Evolutionary conservation across 2,888 invertebrate species (phyloP).

Genomic region (Scaptomyza parva): DNA sequence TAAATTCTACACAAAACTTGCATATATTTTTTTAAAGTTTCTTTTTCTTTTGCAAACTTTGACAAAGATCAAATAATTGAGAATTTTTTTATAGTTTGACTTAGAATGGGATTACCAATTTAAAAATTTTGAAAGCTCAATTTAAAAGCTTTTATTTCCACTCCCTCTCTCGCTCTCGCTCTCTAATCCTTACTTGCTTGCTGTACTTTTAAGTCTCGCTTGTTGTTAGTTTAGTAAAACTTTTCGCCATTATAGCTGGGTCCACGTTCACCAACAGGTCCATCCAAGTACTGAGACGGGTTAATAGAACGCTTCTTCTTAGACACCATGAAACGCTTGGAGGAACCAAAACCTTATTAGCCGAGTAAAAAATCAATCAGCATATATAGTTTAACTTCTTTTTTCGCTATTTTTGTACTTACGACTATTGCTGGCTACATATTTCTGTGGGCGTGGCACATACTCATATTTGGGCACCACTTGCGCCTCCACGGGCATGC

Average conservation of each 20-base stretch:
- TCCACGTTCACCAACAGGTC: conserved; percentile 77
- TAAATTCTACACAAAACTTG: conserved; percentile 70
- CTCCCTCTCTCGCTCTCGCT: conserved; percentile 2
- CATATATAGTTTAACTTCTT: not conserved
- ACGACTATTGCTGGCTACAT: conserved; percentile 75
- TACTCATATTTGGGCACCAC: conserved; percentile 82
- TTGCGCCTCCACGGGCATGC: conserved; percentile 82
- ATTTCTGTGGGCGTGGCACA: conserved; percentile 81
- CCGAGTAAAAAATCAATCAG: not conserved
- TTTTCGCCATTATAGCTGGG: conserved; percentile 78
- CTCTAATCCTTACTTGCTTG: conserved; percentile 8
- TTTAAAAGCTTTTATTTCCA: conserved; percentile 42
- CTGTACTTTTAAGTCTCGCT: not conserved
- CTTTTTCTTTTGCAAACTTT: conserved; percentile 29
- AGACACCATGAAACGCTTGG: conserved; percentile 84
- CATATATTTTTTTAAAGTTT: conserved; percentile 37
- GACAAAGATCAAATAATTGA: conserved; percentile 40
- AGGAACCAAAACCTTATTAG: conserved; percentile 77
- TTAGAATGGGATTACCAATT: conserved; percentile 38
- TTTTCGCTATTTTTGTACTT: conserved; percentile 68
- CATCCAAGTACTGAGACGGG: conserved; percentile 74
- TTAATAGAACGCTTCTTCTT: conserved; percentile 84
- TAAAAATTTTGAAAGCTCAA: conserved; percentile 50
- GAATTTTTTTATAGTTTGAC: conserved; percentile 7
- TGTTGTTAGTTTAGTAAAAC: conserved; percentile 71